Evolutionary conservation across 2,888 invertebrate species (phyloP).

Genomic region (Scelioninae gen. 1): DNA sequence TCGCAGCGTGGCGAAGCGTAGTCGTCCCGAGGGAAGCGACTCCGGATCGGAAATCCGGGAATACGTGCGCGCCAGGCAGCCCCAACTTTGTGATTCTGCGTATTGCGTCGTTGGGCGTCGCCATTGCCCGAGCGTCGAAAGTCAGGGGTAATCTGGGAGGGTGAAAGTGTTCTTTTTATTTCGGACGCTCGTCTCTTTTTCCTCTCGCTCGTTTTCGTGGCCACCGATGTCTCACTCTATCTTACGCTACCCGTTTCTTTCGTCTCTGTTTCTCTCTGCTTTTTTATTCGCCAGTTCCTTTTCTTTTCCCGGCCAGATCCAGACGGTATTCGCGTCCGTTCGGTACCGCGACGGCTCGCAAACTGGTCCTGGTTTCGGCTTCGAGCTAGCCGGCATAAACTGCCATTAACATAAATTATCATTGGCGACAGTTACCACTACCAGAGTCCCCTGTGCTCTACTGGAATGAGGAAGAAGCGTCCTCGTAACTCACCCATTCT

Average conservation of each 20-base stretch:
- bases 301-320: conserved; percentile 41
- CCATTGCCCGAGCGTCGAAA: conserved; percentile 79
- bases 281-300: conserved; percentile 6
- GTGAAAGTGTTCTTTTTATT: conserved; percentile 65
- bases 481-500: conserved; percentile 71
- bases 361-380: conserved; percentile 79
- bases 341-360: conserved; percentile 80
- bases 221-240: background rate
- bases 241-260: too few species aligned
- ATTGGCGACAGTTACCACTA: conserved; percentile 86
- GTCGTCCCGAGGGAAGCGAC: conserved; percentile 69
- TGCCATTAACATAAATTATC: conserved; percentile 86
- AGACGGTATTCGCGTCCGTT: conserved; percentile 75
- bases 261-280: background rate
- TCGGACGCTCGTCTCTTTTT: conserved; percentile 47
- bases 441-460: conserved; percentile 67
- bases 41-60: conserved; percentile 67
- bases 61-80: conserved; percentile 69
- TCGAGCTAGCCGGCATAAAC: conserved; percentile 78
- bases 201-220: conserved; percentile 20
- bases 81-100: conserved; percentile 77
- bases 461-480: conserved; percentile 70
- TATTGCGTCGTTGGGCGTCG: conserved; percentile 82
- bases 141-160: conserved; percentile 69
- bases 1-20: conserved; percentile 24